Evolutionary conservation across 1,140 invertebrate genomes (phyloP).

Genomic region (Druon quercuslanigerum): DNA sequence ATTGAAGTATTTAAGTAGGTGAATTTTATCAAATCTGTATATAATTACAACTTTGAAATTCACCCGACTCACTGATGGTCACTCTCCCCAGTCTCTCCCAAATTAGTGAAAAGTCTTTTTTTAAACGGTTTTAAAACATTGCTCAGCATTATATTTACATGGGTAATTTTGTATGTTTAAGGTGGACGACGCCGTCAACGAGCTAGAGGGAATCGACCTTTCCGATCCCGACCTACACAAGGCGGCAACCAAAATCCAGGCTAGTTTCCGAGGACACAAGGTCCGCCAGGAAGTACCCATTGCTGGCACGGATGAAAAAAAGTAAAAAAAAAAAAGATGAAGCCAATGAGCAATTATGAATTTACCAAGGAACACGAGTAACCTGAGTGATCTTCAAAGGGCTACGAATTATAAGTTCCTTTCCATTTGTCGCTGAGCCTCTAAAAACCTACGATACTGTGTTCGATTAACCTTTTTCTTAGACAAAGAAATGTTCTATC

Average conservation of each 20-base stretch:
- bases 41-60: no score
- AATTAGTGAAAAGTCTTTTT: not conserved
- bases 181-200: conserved; percentile 79
- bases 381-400: conserved; percentile 2
- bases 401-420: not conserved
- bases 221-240: conserved; percentile 92
- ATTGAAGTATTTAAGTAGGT: no score
- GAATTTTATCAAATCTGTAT: no score
- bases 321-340: conserved; percentile 58
- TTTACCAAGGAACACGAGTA: conserved; percentile 35
- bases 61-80: no score
- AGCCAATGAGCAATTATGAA: conserved; percentile 29
- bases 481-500: not conserved
- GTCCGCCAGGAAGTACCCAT: conserved; percentile 83
- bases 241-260: conserved; percentile 94
- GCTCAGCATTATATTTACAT: no score
- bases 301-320: conserved; percentile 57
- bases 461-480: conserved; percentile 23
- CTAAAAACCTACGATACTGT: not conserved
- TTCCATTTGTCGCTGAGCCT: conserved; percentile 14
- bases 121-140: not conserved
- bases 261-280: conserved; percentile 93
- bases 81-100: no score
- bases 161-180: conserved; percentile 51
- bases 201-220: conserved; percentile 86